Evolutionary conservation across 1,140 invertebrate genomes (phyloP), one percentile per base, ranked within the genome.

Genomic region (Panonychus citri): DNA sequence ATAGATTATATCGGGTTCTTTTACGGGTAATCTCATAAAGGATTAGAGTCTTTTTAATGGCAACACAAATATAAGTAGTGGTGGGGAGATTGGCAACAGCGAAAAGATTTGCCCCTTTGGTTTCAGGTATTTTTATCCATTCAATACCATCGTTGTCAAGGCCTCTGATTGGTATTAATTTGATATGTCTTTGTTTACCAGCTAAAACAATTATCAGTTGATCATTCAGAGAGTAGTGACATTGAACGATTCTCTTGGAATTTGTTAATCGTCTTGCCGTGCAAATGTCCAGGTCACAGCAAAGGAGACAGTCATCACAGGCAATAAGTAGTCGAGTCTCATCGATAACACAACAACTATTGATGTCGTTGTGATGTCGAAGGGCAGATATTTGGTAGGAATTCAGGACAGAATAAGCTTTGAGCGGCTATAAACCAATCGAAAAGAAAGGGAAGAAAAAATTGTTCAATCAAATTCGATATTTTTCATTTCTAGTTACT

Each of bases 111-210:
- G 87, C 91, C 51, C 73, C 73, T 62, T 77, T 76, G 2, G 74
- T 76, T 57, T 79, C 77, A 26, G 64, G 42, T 19, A 73, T 82
- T 75, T 98, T 98, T 30, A 96, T 86, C 78, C 89, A 93, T 70
- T 97, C 93, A 21, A 89, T 84, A 57, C 95, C 89, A 62, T 89
- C 82, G 30, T 86, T 85, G 67, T 96, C 93, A 51, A 98, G 72
- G 27, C 89, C 90, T 46, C 89, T 77, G 57, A 91, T 81, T 15
- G 93, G 91, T 53, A 97, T 79, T 55, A 98, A 73, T 46, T 61
- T 61, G 25, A 61, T 61, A 25, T 58, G 54, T 48, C 39, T 40
- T 39, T 59, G 60, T 27, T 59, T 61, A 10, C 60, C 60, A 25
- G 48, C 37, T n/a, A 61, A 42, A 10, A 37, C 37, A 17, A 61